A percentile compares a stretch with the other conserved stretches of the same genome.
These are phyloP conservation scores for Capitella teleta DNA, from an alignment of 1,140 invertebrate species.

Conservation along the genomic window DNA sequence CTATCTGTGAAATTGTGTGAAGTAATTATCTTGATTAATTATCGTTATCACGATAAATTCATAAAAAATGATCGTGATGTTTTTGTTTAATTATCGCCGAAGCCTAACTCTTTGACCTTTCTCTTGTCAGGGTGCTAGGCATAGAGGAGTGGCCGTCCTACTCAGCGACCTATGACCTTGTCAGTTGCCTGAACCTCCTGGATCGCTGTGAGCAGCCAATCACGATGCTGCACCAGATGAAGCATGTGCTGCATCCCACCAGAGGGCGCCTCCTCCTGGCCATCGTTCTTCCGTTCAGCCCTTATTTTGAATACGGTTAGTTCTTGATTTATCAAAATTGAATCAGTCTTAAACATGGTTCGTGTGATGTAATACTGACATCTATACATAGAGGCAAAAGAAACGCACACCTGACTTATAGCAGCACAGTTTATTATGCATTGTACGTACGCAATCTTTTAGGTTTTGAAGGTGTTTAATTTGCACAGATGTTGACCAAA, in stretches of 20 bases:
- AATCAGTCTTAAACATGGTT: no score
- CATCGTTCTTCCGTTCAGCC: conserved; percentile 74
- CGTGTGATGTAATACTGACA: no score
- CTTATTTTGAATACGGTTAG: conserved; percentile 68
- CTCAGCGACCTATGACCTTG: conserved; percentile 57
- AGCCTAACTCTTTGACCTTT: conserved; percentile 8
- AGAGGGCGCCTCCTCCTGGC: conserved; percentile 65
- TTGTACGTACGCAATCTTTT: no score
- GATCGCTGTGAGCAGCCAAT: conserved; percentile 75
- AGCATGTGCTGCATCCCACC: conserved; percentile 49
- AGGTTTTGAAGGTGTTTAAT: no score
- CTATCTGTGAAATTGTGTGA: not conserved
- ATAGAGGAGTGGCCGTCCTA: conserved; percentile 56
- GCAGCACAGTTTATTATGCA: no score
- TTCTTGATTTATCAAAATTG: conserved; percentile 3
- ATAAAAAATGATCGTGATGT: not conserved
- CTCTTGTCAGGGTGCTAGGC: conserved; percentile 58
- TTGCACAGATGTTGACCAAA: no score
- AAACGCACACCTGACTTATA: no score
- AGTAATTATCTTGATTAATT: not conserved
- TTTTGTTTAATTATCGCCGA: no score
- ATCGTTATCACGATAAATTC: not conserved
- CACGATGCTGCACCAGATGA: conserved; percentile 59
- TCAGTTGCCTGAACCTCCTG: conserved; percentile 77
- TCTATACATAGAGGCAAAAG: no score